Evolutionary conservation across 2,888 invertebrate genomes (phyloP).

Genomic region (Cryptocephalus primarius): DNA sequence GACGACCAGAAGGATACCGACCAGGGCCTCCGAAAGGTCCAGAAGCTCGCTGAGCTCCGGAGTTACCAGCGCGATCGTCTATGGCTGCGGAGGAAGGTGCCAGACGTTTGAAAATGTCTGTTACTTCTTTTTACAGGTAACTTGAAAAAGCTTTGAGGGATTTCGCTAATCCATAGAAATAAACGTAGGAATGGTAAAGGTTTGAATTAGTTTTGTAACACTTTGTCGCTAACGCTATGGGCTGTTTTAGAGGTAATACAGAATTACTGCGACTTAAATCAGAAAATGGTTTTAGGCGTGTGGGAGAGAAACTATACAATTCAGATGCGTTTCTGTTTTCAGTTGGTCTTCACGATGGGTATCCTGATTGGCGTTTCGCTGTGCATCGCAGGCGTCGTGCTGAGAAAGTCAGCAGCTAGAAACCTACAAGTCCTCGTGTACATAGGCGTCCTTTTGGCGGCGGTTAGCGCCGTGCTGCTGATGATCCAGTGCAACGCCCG

Average conservation of each 20-base stretch:
- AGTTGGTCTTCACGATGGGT: constrained; percentile 57
- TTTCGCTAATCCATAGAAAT: too few species aligned
- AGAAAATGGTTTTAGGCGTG: too few species aligned
- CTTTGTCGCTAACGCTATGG: too few species aligned
- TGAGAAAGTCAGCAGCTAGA: constrained; percentile 51
- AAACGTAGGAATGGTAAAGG: too few species aligned
- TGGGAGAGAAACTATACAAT: too few species aligned
- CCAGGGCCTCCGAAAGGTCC: constrained; percentile 26
- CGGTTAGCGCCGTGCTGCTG: constrained; percentile 51
- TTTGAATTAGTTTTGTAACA: too few species aligned
- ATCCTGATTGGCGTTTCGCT: constrained; percentile 54
- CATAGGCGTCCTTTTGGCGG: constrained; percentile 49
- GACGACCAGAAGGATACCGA: constrained; percentile 12
- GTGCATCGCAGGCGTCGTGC: constrained; percentile 53
- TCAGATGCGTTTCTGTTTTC: constrained; percentile 10
- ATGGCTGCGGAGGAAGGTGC: constrained; percentile 59
- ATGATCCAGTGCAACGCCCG: constrained; percentile 52
- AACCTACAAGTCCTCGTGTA: constrained; percentile 56
- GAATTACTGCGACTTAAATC: too few species aligned
- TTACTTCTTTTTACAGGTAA: constrained; percentile 57
- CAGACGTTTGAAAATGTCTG: constrained; percentile 61
- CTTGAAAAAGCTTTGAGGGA: neutral
- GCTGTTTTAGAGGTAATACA: too few species aligned
- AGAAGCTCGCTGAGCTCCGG: constrained; percentile 33
- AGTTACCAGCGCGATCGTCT: constrained; percentile 43